These are phyloP conservation scores for Calidris pugnax DNA, from an alignment of 2,113 vertebrate species.

Conservation along the genomic window DNA sequence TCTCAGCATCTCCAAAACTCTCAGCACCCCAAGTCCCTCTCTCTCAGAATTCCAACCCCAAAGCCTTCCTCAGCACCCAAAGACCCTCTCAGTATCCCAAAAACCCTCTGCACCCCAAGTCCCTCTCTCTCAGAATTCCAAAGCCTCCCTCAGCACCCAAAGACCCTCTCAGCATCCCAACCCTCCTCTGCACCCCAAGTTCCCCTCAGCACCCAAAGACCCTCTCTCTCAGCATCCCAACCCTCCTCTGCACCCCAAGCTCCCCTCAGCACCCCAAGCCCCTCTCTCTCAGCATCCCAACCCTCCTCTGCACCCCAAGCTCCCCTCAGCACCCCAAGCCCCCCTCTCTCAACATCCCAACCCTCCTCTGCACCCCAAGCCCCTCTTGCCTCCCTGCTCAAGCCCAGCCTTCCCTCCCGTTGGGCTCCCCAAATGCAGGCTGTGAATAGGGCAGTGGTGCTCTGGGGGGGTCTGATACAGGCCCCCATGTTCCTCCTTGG, in stretches of 20 bases:
- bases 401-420: neutral
- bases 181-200: no score
- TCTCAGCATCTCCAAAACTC: neutral
- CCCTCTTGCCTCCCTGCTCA: neutral
- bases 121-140: no score
- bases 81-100: no score
- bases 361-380: neutral
- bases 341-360: neutral
- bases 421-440: rapidly evolving
- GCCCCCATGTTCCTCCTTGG: neutral
- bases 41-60: neutral
- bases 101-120: neutral
- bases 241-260: no score
- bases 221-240: no score
- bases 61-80: neutral
- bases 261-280: no score
- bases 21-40: neutral
- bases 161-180: no score
- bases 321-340: neutral
- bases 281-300: neutral
- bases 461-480: rapidly evolving
- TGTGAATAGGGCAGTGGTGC: neutral
- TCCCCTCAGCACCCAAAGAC: neutral
- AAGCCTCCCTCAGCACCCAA: no score
- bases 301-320: rapidly evolving